phyloP scores from a whole-genome alignment of 2,797 vertebrate genomes.

The Catharus ustulatus region DNA sequence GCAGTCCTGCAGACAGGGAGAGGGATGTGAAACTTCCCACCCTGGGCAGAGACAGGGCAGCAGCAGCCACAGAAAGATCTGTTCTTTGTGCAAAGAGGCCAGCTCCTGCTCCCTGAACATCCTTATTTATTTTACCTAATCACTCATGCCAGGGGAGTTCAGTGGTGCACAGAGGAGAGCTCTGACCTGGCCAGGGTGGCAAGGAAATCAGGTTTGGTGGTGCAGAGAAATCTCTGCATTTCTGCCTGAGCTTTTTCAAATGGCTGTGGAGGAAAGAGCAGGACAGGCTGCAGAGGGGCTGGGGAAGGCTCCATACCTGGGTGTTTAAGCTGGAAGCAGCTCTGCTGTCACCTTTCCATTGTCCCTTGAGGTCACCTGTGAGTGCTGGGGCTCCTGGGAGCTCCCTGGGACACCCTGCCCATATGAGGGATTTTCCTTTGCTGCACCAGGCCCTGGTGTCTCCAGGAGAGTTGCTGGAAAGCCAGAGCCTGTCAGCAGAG shows the following conservation, averaged over 20 bases:
- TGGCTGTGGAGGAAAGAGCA: neutral
- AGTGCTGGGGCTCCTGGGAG: neutral
- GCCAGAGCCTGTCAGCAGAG: neutral
- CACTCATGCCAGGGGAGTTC: neutral
- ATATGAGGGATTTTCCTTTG: neutral
- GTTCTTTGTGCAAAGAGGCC: neutral
- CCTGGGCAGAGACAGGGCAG: neutral
- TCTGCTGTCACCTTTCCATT: neutral
- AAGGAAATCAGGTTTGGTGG: neutral
- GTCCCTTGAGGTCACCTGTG: neutral
- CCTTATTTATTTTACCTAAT: neutral
- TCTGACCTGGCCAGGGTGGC: neutral
- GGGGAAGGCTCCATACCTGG: neutral
- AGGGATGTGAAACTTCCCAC: neutral
- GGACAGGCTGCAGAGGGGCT: neutral
- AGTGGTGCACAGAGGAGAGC: neutral
- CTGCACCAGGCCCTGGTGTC: neutral
- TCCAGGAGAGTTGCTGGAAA: neutral
- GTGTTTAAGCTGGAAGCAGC: conserved; percentile 1
- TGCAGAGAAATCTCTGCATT: neutral
- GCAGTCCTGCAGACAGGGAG: neutral
- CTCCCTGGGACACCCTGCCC: neutral
- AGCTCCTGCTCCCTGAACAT: neutral
- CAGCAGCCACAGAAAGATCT: neutral
- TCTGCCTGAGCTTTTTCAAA: neutral